Base-by-base conservation (phyloP, 2,113 vertebrate species). In the Hypomesus transpacificus region DNA sequence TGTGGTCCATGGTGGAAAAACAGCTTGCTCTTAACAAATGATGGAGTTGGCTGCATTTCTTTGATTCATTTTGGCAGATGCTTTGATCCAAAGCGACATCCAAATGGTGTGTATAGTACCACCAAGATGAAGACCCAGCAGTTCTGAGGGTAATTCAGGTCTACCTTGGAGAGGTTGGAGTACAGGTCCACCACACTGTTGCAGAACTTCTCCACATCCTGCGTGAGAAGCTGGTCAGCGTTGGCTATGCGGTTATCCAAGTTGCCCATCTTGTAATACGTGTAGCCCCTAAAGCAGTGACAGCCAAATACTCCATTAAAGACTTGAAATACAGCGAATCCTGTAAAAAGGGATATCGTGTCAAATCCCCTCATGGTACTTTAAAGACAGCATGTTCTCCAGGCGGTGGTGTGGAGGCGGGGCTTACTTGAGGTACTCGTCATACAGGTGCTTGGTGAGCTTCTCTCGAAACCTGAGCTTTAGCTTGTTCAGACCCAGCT, bases 261-360 rank as follows among this genome's bases (percentile, higher is more conserved):
- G 87, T 99, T 99, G 68, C 97, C 97, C 97, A 99, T 99, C 91
- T 98, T 99, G 90, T 99, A 99, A 81, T 97, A 99, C 0, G 97
- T 98, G 71, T 92, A 98, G 53, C 94, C 85, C 90, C 97, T 99
- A 85, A 89, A 89, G 89, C 53, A 11, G 39, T 53, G 61, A 50
- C 69, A 14, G 20, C 1, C 28, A 53, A 51, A 65, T 14, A 21
- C 3, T 3, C 17, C 68, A 65, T 54, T 13, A 16, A 56, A 56
- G 13, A 53, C 31, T 34, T 34, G 4, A 46, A 46, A 46, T 34
- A 4, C 31, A 46, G 39, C 39, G 2, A 13, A 46, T 46, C 39
- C 39, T 46, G 39, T 46, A 5, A 46, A 46, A 13, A 46, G 7
- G 11, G 7, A 46, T 11, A 46, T 13, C 1, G 7, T 46, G 9